These are phyloP conservation scores for Pachypanchax playfairii DNA, from an alignment of 2,113 vertebrate genomes.

Conservation along the genomic window DNA sequence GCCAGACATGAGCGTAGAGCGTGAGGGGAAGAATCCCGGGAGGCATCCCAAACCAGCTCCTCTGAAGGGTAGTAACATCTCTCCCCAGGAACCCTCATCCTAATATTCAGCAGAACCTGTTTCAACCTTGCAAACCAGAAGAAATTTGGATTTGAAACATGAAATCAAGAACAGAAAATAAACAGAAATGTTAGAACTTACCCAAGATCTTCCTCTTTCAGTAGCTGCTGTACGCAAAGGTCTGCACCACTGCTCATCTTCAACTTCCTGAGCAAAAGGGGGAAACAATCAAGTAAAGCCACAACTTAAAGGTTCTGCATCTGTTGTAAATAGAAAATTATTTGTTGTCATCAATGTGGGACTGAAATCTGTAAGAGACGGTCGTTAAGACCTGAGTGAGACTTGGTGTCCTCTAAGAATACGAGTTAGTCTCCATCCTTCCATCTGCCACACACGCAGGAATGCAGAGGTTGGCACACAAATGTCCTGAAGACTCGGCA, in stretches of 20 bases:
- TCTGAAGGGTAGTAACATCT: conserved; percentile 76
- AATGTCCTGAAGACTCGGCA: conserved; percentile 77
- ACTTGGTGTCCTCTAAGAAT: conserved; percentile 80
- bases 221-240: conserved; percentile 87
- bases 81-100: conserved; percentile 85
- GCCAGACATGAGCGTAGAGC: conserved; percentile 85
- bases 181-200: conserved; percentile 63
- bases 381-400: conserved; percentile 78
- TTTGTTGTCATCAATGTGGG: neutral
- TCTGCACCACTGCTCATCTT: conserved; percentile 77
- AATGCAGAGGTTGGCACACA: conserved; percentile 77
- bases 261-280: conserved; percentile 69
- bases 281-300: neutral
- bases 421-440: conserved; percentile 73
- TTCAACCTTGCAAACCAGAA: conserved; percentile 74
- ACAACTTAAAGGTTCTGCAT: neutral
- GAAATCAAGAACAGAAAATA: neutral
- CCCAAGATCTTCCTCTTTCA: conserved; percentile 87
- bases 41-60: conserved; percentile 89
- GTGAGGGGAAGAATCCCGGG: conserved; percentile 79
- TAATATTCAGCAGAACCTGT: conserved; percentile 86
- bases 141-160: neutral
- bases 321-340: neutral
- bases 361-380: neutral
- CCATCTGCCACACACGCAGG: conserved; percentile 89